These are phyloP conservation scores for Epinephelus fuscoguttatus DNA, from an alignment of 2,113 vertebrate species.

Conservation along the genomic window DNA sequence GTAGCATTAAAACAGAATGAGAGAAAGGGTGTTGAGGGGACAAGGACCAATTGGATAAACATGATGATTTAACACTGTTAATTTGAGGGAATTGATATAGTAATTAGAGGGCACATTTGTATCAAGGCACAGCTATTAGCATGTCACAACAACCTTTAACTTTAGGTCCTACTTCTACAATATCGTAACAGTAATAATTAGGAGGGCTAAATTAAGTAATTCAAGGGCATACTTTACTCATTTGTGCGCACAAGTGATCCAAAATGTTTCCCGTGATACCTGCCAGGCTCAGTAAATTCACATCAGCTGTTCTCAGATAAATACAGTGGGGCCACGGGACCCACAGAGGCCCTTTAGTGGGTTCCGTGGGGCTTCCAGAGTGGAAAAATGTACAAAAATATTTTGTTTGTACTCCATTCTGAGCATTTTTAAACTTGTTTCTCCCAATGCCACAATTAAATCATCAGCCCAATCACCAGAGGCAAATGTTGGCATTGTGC, in stretches of 20 bases:
- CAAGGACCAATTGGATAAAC: background rate
- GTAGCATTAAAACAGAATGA: background rate
- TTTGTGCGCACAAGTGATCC: background rate
- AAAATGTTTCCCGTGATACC: background rate
- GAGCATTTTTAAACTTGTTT: no score
- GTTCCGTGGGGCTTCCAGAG: background rate
- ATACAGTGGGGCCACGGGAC: background rate
- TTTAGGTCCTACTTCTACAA: background rate
- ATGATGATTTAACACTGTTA: background rate
- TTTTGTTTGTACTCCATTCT: no score
- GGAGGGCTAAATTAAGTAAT: no score
- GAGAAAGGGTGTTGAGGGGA: background rate
- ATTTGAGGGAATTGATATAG: conserved; percentile 9
- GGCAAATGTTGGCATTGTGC: no score
- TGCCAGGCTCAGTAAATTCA: background rate
- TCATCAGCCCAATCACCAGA: no score
- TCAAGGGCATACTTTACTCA: background rate
- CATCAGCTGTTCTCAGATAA: background rate
- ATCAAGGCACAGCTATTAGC: background rate
- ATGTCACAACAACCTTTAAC: background rate
- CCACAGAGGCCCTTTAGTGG: background rate
- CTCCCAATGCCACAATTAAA: no score
- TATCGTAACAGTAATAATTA: background rate
- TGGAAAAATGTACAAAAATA: no score
- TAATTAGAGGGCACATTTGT: conserved; percentile 4